Conservation (phyloP, 2,797 vertebrate genomes). For the Mionectes olivaceus region DNA sequence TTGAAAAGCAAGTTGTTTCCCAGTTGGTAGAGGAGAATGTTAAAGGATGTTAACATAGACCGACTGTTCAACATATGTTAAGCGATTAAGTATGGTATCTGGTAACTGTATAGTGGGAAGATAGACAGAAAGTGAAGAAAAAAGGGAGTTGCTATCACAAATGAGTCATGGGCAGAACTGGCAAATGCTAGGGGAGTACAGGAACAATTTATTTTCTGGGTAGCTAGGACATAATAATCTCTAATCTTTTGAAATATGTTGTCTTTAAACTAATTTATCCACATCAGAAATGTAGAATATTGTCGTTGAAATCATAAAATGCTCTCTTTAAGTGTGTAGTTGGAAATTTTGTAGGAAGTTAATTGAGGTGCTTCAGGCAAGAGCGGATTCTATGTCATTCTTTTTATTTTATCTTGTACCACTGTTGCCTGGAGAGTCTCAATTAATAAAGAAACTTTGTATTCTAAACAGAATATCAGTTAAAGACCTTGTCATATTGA, state of each 20-base stretch:
- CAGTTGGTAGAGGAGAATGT: not conserved
- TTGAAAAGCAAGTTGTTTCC: not conserved
- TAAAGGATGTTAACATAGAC: not conserved
- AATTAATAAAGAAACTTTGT: conserved; percentile 65
- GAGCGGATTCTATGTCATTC: conserved; percentile 34
- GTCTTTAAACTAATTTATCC: conserved; percentile 62
- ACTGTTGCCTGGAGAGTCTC: conserved; percentile 56
- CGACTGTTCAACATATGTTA: not conserved
- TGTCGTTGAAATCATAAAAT: conserved; percentile 69
- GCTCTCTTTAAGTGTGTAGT: conserved; percentile 56
- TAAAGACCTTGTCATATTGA: conserved; percentile 31
- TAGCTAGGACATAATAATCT: not conserved
- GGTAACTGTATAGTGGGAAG: not conserved
- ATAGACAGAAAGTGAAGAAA: not conserved
- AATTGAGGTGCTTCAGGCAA: conserved; percentile 71
- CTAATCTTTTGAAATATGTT: conserved; percentile 47
- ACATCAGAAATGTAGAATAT: conserved; percentile 43
- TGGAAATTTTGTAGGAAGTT: conserved; percentile 68
- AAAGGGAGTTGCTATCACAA: not conserved
- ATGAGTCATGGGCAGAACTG: not conserved
- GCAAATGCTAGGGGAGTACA: not conserved
- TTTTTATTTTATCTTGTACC: conserved; percentile 64
- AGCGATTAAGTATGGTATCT: not conserved
- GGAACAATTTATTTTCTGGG: conserved; percentile 8
- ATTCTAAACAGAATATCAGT: conserved; percentile 43